Evolutionary conservation across 2,113 vertebrate species (phyloP), one percentile per base, ranked within the genome.

Genomic region (Apistogramma diplotaenia): DNA sequence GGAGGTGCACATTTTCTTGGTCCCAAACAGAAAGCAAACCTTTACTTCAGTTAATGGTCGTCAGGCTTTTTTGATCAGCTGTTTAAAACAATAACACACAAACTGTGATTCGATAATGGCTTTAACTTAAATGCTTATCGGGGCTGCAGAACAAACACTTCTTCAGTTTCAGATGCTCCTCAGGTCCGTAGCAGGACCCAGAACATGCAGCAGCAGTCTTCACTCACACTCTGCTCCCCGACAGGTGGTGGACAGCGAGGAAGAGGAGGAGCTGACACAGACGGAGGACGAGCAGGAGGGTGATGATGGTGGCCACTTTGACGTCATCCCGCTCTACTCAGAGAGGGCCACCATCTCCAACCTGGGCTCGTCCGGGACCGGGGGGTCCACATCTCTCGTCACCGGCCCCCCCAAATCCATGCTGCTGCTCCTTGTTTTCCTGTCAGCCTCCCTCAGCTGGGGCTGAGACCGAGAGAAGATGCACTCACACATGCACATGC

Each of bases 271-370:
- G 0, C 58, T 87, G 76, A 84, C 33, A 0, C 82, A 87, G 8
- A 83, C 53, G 2, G 77, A 84, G 11, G 70, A 84, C 12, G 61
- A 86, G 55, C 89, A 89, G 59, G 60, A 79, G 62, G 25, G 6
- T 1, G 75, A 90, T 12, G 84, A 88, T 58, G 86, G 60, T 2
- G 87, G 40, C 25, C 89, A 92, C 79, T 94, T 94, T 62, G 86
- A 93, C 5, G 78, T 94, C 70, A 95, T 94, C 72, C 89, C 87
- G 0, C 87, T 87, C 23, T 94, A 94, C 83, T 93, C 93, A 1
- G 93, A 93, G 77, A 91, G 74, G 27, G 89, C 92, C 82, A 92
- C 93, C 1, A 75, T 93, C 59, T 93, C 94, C 86, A 94, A 85
- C 87, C 79, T 92, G 78, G 92, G 87, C 54, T 91, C 93, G 23